Base-by-base conservation (phyloP, 2,888 invertebrate genomes). In the Microplitis deprimator region DNA sequence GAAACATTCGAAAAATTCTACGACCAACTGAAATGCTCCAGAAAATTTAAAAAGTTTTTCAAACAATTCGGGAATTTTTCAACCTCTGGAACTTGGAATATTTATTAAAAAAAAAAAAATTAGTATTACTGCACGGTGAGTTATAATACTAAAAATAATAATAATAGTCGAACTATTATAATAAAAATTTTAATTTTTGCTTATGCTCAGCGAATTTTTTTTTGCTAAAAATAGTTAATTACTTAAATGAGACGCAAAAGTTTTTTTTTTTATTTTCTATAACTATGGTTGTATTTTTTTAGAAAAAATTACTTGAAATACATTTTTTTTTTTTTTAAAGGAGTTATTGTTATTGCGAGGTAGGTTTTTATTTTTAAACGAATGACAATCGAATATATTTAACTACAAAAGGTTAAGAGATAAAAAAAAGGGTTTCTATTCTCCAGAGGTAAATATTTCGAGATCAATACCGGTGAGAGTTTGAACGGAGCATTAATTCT, bases 401-500 rank as follows among this genome's bases (percentile, higher is more conserved):
- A 29, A 13, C 13, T 38, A 29, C 38, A 29, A 29, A 13, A 65
- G 10, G 38, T 20, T 29, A 20, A 62, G 41, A 40, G 59, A 29
- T 40, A 61, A 60, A 7, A 68, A 68, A 67, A 60, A 61, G 38
- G 41, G 29, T 29, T 62, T 67, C 59, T n/a, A 40, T 16, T 68
- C 41, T 68, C 40, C 6, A 16, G n/a, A 50, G 65, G 17, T 16
- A 73, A 74, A 78, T 75, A 75, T 77, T 77, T 70, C 68, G 69
- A 62, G 76, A 79, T 79, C 78, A 80, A 79, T 80, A 79, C 76
- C 77, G 20, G 60, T 20, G 78, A 65, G 70, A 75, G 65, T 75
- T 70, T 68, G 61, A 69, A 72, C 59, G 60, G 76, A 73, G 71
- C 79, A 82, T 82, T 81, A 81, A 82, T 81, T 78, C 79, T 81